phyloP scores from a whole-genome alignment of 37 sponge, comb jelly and placozoan genomes.

The Lycopodina hypogea region DNA sequence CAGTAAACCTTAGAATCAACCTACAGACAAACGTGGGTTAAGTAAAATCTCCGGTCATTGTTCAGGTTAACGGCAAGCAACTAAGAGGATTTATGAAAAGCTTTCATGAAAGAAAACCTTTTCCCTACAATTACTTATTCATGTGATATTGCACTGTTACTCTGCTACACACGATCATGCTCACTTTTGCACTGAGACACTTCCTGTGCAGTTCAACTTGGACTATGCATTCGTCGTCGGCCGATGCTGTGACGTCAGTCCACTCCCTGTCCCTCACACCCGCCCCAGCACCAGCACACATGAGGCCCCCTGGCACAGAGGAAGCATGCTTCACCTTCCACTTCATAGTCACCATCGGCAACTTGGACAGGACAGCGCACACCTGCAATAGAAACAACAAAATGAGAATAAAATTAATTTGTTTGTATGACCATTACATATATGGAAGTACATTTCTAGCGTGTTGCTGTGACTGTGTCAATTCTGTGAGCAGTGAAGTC shows the following conservation, averaged over 20 bases:
- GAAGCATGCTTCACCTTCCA: conserved; percentile 27
- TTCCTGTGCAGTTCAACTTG: conserved; percentile 46
- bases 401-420: not conserved
- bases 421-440: too few species aligned
- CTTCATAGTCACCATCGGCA: conserved; percentile 46
- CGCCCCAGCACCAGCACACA: not conserved
- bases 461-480: conserved; percentile 5
- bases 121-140: too few species aligned
- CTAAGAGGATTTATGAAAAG: too few species aligned
- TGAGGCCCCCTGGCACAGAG: not conserved
- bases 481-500: not conserved
- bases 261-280: conserved; percentile 20
- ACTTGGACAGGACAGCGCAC: conserved; percentile 11
- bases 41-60: too few species aligned
- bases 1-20: conserved; percentile 40
- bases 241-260: conserved; percentile 21
- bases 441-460: conserved; percentile 17
- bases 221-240: conserved; percentile 46
- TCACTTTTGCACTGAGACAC: conserved; percentile 5
- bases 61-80: not conserved
- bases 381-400: not conserved
- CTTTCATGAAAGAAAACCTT: too few species aligned
- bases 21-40: not conserved
- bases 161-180: not conserved
- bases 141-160: too few species aligned